Evolutionary conservation across 2,113 vertebrate species (phyloP).

Genomic region (Nansenia antarctica): DNA sequence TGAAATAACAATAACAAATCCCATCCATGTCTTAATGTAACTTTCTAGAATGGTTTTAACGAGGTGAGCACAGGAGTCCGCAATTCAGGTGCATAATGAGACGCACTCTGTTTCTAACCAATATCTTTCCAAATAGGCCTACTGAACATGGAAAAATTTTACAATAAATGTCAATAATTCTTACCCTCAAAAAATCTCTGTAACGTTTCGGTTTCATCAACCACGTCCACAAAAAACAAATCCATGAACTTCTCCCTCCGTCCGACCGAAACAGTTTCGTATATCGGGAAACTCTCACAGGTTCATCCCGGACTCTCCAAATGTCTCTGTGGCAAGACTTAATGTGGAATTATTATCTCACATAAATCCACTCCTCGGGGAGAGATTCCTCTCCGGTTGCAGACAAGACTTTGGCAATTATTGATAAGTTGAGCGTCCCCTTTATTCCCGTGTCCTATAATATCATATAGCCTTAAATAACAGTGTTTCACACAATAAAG

Average conservation of each 20-base stretch:
- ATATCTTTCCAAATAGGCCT: not conserved
- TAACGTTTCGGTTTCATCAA: conserved; percentile 97
- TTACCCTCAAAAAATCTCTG: conserved; percentile 99
- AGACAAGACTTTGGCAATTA: not conserved
- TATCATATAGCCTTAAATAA: not conserved
- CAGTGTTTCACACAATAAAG: not conserved
- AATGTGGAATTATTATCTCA: not conserved
- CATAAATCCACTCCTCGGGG: conserved; percentile 29
- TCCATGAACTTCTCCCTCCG: conserved; percentile 76
- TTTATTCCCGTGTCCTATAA: not conserved
- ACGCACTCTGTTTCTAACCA: not conserved
- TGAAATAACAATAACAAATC: not conserved
- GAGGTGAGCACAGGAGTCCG: not conserved
- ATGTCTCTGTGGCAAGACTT: not conserved
- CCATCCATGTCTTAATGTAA: not conserved
- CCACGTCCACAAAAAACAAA: conserved; percentile 89
- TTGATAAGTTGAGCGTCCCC: not conserved
- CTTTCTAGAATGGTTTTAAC: not conserved
- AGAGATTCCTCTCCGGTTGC: conserved; percentile 18
- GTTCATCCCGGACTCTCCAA: conserved; percentile 54
- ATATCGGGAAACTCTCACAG: conserved; percentile 65
- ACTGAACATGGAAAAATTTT: not conserved
- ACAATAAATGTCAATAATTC: conserved; percentile 6
- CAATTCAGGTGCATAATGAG: not conserved
- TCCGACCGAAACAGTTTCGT: conserved; percentile 64